Evolutionary conservation across 2,888 invertebrate species (phyloP), one percentile per base, ranked within the genome.

Genomic region (Polylopha cassiicola): DNA sequence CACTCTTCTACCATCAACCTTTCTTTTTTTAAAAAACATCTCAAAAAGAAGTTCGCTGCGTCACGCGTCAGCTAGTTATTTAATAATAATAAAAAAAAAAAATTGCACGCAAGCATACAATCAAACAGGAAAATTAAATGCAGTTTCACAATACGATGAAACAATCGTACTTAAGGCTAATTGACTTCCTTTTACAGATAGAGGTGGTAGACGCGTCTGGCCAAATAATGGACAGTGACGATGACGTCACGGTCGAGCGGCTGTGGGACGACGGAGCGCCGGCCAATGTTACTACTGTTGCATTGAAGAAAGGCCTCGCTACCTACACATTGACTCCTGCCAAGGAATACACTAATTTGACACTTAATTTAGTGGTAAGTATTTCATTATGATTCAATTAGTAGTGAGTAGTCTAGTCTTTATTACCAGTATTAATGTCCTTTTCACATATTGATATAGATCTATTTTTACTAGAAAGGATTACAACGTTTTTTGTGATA

Each of bases 341-440:
- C 22, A 48, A 57, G 3, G 70, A 71, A 2, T 89, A 89, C 26
- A 87, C 87, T 21, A 87, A 88, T 24, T 88, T 90, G 9, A 91
- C 91, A 2, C 86, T 94, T 18, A 90, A 92, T 50, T 88, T 94
- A 53, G 91, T 93, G 84, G 92, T 91, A 79, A 64, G 65, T 26
- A 37, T 11, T 8, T 26, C 4, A 4, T 4, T 17, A 4, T 15
- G 9, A 18, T 26, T 1, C 8, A 17, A 24, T 17, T 17, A 6
- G 4, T 18, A 5, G 7, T 18, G 7, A 5, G 4, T 5, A 18
- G 4, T 5, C 7, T 5, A 18, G 18, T 7, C 7, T 5, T 18
- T 18, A 18, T 18, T 18, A 18, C 4, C 4, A 18, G 18, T 18
- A 18, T 5, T 18, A 18, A 18, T 18, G 4, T 5, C 7, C 4